Conservation (phyloP, 2,797 vertebrate species). For the Poecilia wingei region DNA sequence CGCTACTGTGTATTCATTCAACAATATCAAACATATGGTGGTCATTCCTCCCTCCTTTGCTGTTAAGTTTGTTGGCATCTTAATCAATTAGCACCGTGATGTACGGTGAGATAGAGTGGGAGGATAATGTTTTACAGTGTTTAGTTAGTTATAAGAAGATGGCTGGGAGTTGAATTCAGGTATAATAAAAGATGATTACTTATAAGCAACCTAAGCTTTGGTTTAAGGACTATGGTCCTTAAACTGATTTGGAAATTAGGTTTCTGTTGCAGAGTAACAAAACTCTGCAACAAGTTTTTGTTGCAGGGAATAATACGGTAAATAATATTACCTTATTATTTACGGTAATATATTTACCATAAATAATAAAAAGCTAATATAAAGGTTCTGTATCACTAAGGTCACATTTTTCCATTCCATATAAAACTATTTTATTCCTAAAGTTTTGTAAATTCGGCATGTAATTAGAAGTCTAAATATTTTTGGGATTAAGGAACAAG, state of each 20-base stretch:
- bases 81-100: slow-evolving; percentile 60
- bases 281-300: too few relatives aligned
- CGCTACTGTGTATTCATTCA: slow-evolving; percentile 65
- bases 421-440: background rate
- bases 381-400: too few relatives aligned
- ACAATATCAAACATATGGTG: slow-evolving; percentile 75
- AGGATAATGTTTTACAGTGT: background rate
- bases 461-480: background rate
- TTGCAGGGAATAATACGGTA: too few relatives aligned
- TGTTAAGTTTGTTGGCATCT: slow-evolving; percentile 55
- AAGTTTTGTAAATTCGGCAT: background rate
- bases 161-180: background rate
- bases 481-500: background rate
- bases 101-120: slow-evolving; percentile 20
- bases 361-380: too few relatives aligned
- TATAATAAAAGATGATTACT: background rate
- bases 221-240: too few relatives aligned
- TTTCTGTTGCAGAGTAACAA: too few relatives aligned
- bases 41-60: slow-evolving; percentile 62
- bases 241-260: too few relatives aligned
- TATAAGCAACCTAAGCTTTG: background rate
- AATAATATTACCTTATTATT: too few relatives aligned
- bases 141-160: slow-evolving; percentile 9
- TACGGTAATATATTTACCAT: too few relatives aligned
- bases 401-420: too few relatives aligned